These are phyloP conservation scores for Danio kyathit DNA, from an alignment of 2,797 vertebrate genomes.

Conservation along the genomic window DNA sequence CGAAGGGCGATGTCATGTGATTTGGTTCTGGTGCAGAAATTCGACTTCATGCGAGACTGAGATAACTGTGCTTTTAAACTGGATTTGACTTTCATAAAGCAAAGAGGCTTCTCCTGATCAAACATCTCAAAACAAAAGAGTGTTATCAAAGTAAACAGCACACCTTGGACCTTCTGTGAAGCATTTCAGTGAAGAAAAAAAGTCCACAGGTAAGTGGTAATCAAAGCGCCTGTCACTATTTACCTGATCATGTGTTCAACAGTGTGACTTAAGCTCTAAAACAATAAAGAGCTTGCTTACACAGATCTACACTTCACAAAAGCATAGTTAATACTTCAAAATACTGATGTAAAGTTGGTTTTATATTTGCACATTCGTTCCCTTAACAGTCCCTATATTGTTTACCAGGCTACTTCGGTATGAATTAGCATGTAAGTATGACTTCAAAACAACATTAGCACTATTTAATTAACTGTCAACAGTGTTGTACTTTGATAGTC, in stretches of 20 bases:
- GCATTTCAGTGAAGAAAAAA: slow-evolving; percentile 4
- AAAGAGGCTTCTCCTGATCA: not conserved
- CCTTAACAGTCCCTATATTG: no score
- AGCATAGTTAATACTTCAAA: not conserved
- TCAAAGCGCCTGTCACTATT: slow-evolving; percentile 24
- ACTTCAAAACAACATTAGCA: no score
- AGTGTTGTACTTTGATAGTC: no score
- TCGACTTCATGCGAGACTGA: not conserved
- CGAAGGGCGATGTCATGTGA: not conserved
- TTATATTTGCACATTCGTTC: no score
- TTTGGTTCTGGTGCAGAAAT: not conserved
- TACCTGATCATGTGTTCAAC: not conserved
- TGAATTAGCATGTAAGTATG: no score
- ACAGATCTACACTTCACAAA: not conserved
- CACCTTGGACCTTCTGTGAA: not conserved
- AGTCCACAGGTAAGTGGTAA: not conserved
- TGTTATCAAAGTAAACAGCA: slow-evolving; percentile 8
- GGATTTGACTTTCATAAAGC: not conserved
- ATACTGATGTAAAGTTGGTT: no score
- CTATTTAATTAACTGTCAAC: no score
- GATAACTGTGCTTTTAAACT: not conserved
- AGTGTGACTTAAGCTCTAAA: slow-evolving; percentile 4
- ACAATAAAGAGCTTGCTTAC: not conserved
- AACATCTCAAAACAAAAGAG: not conserved
- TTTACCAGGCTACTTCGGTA: no score